phyloP scores from a whole-genome alignment of 2,888 invertebrate genomes.

The Latrodectus hesperus region DNA sequence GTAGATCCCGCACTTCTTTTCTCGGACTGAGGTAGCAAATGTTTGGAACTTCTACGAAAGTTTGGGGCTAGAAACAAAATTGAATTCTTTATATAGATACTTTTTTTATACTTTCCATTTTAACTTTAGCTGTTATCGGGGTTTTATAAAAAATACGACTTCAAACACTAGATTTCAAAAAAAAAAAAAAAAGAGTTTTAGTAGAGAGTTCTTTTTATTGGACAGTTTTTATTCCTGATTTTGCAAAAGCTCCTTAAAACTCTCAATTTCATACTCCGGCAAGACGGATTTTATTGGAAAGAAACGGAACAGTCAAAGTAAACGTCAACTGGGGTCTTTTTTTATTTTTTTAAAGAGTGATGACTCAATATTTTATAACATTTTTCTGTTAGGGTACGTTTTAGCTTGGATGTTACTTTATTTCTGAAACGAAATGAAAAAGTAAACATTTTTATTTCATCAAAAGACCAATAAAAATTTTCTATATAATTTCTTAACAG shows the following conservation, averaged over 20 bases:
- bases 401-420: no score
- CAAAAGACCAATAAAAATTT: no score
- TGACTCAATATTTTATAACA: no score
- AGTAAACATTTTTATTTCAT: no score
- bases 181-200: slow-evolving; percentile 23
- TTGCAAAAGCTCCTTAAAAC: slow-evolving; percentile 12
- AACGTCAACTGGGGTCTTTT: not conserved
- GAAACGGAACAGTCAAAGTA: not conserved
- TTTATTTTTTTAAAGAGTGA: no score
- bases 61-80: slow-evolving; percentile 52
- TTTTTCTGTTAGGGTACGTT: no score
- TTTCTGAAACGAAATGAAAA: no score
- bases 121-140: not conserved
- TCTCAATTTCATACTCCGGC: slow-evolving; percentile 8
- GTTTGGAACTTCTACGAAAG: slow-evolving; percentile 23
- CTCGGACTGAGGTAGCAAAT: slow-evolving; percentile 49
- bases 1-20: slow-evolving; percentile 9
- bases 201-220: slow-evolving; percentile 12
- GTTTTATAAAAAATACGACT: slow-evolving; percentile 18
- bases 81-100: slow-evolving; percentile 48
- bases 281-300: slow-evolving; percentile 16
- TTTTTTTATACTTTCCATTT: slow-evolving; percentile 31
- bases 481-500: no score
- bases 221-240: slow-evolving; percentile 38
- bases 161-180: slow-evolving; percentile 35